Base-by-base conservation (phyloP, 2,797 vertebrate genomes). In the Chelon labrosus region DNA sequence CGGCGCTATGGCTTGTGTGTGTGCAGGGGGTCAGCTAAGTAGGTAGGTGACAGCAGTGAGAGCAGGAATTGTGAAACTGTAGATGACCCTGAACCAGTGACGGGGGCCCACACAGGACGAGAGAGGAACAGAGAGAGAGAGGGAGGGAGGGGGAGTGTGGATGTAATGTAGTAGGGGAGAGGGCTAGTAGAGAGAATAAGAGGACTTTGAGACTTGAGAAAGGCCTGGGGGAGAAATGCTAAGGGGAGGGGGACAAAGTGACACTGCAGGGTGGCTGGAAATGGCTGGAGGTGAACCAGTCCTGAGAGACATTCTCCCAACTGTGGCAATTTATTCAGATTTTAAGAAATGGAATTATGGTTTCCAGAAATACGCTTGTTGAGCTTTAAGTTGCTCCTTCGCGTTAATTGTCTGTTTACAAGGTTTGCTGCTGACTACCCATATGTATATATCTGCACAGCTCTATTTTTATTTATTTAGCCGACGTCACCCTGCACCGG, bases 31-130 rank as follows among this genome's bases (percentile, higher is more conserved):
- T 61, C 46, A 31, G 70, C 54, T 72, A 73, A 85, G 78, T 69
- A 77, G 66, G 52, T 61, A 73, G 71, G 77, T 90, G 90, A 94
- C 94, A 95, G 94, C 94, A 95, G 93, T 92, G 89, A 91, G 86
- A 92, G 90, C 91, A 85, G 69, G 75, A 85, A 49, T 70, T 65
- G 90, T 94, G 93, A 94, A 94, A 94, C 91, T 85, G 92, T 94
- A 94, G 92, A 92, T 82, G 92, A 84, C 88, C 88, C 84, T 73
- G 72, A 82, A 73, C 73, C 59, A 47, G 80, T 78, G 87, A 89
- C 83, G 37, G 85, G 75, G 81, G 90, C 90, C 92, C 92, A 92
- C 91, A 92, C 92, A 93, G 93, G 93, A 88, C 1, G 85, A 57
- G 69, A 17, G 66, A 16, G 71, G 17, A n/a, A 22, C 38, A 37